Evolutionary conservation across 2,888 invertebrate genomes (phyloP).

Genomic region (Trichacis sp.): DNA sequence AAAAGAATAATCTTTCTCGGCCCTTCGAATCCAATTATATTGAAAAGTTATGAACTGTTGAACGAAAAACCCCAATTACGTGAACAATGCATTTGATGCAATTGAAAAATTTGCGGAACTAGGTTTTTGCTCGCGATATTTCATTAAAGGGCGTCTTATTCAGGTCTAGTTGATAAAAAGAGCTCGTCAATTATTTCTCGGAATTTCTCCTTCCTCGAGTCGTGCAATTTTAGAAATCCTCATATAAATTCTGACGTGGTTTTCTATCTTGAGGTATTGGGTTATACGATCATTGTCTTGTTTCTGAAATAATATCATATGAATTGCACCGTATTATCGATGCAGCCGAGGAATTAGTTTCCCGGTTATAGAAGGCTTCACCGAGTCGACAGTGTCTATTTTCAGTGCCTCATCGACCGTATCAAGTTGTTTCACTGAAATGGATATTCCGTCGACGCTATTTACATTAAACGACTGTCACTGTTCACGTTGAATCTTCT

Average conservation of each 20-base stretch:
- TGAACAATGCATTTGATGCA: no score
- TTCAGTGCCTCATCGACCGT: neutral
- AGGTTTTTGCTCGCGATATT: no score
- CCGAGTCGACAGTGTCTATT: conserved; percentile 1
- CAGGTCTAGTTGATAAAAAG: no score
- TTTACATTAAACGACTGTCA: neutral
- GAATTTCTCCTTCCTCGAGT: neutral
- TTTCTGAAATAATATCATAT: neutral
- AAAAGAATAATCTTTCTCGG: no score
- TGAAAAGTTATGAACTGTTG: no score
- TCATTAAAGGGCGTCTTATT: no score
- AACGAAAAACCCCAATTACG: no score
- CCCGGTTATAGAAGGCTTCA: neutral
- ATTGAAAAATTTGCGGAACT: no score
- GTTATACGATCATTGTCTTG: neutral
- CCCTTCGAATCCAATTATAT: no score
- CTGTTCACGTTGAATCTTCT: no score
- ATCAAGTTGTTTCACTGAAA: neutral
- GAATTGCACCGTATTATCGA: neutral
- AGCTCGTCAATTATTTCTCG: no score
- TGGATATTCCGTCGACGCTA: neutral
- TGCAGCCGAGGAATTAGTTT: neutral
- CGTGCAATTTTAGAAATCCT: neutral
- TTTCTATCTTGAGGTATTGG: neutral
- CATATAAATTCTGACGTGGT: neutral